Evolutionary conservation across 1,140 invertebrate genomes (phyloP).

Genomic region (Drosophila littoralis): DNA sequence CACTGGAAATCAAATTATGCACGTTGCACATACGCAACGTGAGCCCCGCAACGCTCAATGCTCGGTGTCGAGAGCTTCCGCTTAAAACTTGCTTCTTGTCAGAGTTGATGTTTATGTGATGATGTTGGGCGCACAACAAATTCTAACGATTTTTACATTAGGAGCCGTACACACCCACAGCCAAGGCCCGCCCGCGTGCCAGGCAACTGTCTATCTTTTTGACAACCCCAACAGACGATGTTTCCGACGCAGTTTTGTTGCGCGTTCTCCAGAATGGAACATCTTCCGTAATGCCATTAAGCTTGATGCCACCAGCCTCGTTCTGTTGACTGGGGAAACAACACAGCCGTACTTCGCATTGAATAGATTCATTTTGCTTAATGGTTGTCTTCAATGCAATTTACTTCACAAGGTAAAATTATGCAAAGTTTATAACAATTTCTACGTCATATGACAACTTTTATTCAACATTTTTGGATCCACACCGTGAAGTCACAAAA

Average conservation of each 20-base stretch:
- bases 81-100: slow-evolving; percentile 39
- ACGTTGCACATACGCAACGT: slow-evolving; percentile 61
- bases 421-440: neutral
- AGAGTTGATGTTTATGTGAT: slow-evolving; percentile 39
- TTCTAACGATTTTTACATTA: slow-evolving; percentile 80
- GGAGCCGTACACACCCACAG: slow-evolving; percentile 18
- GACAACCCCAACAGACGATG: slow-evolving; percentile 55
- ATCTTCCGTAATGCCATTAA: slow-evolving; percentile 55
- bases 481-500: too few species aligned
- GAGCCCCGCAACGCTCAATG: slow-evolving; percentile 31
- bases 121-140: slow-evolving; percentile 45
- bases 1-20: slow-evolving; percentile 74
- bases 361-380: slow-evolving; percentile 25
- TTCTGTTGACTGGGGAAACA: neutral
- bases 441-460: too few species aligned
- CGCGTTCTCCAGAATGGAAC: slow-evolving; percentile 57
- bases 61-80: slow-evolving; percentile 46
- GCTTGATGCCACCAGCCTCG: too few species aligned
- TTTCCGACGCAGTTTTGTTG: slow-evolving; percentile 64
- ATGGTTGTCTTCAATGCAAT: slow-evolving; percentile 43
- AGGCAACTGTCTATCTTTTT: slow-evolving; percentile 69
- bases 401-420: neutral
- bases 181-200: slow-evolving; percentile 2
- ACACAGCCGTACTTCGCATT: slow-evolving; percentile 14
- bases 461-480: too few species aligned